phyloP scores from a whole-genome alignment of 2,797 vertebrate species.

The Amblyraja radiata region DNA sequence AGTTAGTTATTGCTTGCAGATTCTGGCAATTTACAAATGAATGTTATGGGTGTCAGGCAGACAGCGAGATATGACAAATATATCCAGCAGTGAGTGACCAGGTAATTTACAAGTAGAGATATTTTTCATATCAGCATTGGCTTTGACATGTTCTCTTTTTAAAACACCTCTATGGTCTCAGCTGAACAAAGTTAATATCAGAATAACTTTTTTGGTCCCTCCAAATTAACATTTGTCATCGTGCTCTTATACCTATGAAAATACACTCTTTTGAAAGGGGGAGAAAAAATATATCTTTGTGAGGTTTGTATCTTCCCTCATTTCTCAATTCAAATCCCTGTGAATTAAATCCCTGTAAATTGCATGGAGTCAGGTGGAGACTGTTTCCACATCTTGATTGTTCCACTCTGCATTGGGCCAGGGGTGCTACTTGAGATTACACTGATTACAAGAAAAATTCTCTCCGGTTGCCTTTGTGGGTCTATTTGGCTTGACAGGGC shows the following conservation, averaged over 20 bases:
- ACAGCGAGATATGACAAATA: not conserved
- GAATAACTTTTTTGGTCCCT: not conserved
- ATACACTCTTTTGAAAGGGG: not conserved
- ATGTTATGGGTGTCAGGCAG: too few species aligned
- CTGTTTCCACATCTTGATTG: not conserved
- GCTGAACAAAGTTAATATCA: not conserved
- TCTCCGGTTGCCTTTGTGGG: not conserved
- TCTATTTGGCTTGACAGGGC: not conserved
- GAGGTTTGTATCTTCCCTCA: not conserved
- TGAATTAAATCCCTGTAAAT: not conserved
- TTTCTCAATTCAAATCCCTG: not conserved
- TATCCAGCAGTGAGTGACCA: not conserved
- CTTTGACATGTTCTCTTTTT: not conserved
- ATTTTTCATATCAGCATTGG: not conserved
- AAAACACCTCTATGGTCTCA: not conserved
- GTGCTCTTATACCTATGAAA: not conserved
- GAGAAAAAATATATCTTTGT: not conserved
- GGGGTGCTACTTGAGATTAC: not conserved
- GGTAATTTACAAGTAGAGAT: not conserved
- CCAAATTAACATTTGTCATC: not conserved
- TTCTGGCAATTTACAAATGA: not conserved
- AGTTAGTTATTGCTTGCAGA: not conserved
- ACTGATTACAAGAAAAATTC: not conserved
- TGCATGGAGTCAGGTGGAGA: not conserved
- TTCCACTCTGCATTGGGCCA: not conserved